These are phyloP conservation scores for Glyptemys insculpta DNA, from an alignment of 2,797 vertebrate genomes.

Conservation along the genomic window DNA sequence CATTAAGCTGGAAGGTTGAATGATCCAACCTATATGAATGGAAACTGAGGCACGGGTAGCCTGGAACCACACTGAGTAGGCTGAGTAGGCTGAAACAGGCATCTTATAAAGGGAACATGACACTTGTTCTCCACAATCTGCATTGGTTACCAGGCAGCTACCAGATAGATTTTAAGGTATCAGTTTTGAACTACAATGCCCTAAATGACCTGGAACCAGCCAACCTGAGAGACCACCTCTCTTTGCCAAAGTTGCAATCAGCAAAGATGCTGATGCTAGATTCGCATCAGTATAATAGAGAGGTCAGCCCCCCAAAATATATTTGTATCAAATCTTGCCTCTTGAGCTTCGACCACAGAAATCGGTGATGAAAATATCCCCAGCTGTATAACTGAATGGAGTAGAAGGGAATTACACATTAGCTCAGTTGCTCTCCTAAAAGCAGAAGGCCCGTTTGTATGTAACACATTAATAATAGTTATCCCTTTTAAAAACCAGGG, in stretches of 20 bases:
- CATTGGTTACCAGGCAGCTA: neutral
- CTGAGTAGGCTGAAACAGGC: too few relatives aligned
- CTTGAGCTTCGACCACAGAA: too few relatives aligned
- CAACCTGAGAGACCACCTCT: neutral
- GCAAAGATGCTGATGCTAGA: neutral
- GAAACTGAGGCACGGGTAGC: too few relatives aligned
- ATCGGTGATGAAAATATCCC: neutral
- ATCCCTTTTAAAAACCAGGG: too few relatives aligned
- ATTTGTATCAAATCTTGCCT: too few relatives aligned
- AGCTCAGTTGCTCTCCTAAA: too few relatives aligned
- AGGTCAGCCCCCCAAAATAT: neutral
- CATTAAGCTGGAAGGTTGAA: too few relatives aligned
- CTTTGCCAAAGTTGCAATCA: neutral
- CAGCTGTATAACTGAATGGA: neutral
- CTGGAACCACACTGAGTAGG: too few relatives aligned
- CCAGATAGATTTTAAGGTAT: neutral
- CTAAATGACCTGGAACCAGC: neutral
- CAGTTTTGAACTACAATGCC: neutral
- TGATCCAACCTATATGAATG: too few relatives aligned
- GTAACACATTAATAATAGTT: too few relatives aligned
- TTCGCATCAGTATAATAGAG: neutral
- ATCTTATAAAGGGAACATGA: neutral
- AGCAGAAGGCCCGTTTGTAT: too few relatives aligned
- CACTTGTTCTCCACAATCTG: neutral
- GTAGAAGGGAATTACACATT: neutral